Evolutionary conservation across 2,797 vertebrate genomes (phyloP).

Genomic region (Gila robusta): DNA sequence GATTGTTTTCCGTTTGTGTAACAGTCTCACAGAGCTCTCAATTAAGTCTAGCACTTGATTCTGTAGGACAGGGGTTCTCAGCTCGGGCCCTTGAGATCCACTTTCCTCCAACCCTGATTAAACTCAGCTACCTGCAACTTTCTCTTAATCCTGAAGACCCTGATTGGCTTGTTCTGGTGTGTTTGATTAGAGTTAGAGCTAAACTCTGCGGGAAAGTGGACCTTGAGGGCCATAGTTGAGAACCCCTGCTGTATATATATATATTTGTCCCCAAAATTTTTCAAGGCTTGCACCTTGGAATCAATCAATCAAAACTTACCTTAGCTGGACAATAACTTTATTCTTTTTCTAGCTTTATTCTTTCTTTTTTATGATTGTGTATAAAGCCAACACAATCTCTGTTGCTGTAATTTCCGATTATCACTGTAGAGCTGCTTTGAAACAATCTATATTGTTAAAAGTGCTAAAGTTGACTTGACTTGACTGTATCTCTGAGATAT

Average conservation of each 20-base stretch:
- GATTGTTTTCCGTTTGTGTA: constrained; percentile 63
- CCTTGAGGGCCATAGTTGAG: neutral
- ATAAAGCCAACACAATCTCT: too few species aligned
- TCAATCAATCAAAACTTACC: too few species aligned
- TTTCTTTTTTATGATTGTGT: too few species aligned
- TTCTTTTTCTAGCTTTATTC: too few species aligned
- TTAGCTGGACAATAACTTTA: too few species aligned
- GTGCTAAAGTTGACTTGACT: too few species aligned
- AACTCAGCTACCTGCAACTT: neutral
- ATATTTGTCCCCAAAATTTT: too few species aligned
- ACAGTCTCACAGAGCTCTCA: constrained; percentile 67
- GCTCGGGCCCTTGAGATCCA: neutral
- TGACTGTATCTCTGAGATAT: constrained; percentile 73
- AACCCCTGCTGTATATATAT: constrained; percentile 34
- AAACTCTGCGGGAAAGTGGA: neutral
- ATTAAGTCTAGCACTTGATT: constrained; percentile 77
- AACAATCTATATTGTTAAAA: too few species aligned
- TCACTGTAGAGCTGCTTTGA: too few species aligned
- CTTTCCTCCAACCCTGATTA: neutral
- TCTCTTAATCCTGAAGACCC: neutral
- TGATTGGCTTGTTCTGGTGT: neutral
- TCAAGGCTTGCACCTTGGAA: too few species aligned
- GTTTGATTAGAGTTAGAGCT: neutral
- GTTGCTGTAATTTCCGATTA: too few species aligned
- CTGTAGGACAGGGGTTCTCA: constrained; percentile 46